Evolutionary conservation across 1,140 invertebrate genomes (phyloP).

Genomic region (Hermetia illucens): DNA sequence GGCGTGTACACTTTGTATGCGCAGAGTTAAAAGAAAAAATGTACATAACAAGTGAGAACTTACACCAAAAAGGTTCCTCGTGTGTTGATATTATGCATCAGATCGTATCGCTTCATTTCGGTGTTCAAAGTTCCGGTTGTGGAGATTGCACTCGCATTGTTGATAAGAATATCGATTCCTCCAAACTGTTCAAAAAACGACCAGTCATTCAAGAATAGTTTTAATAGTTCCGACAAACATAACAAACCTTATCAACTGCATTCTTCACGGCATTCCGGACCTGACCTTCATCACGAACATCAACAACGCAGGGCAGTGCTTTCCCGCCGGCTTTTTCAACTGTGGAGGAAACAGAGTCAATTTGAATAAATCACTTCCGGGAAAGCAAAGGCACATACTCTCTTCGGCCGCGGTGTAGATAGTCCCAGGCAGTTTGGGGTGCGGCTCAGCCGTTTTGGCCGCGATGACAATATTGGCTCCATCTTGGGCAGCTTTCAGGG

Average conservation of each 20-base stretch:
- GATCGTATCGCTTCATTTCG: constrained; percentile 90
- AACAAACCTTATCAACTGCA: constrained; percentile 54
- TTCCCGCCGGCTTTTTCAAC: constrained; percentile 85
- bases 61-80: constrained; percentile 86
- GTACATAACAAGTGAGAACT: too few species aligned
- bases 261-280: constrained; percentile 72
- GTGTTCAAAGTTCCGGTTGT: constrained; percentile 75
- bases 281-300: constrained; percentile 78
- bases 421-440: constrained; percentile 96
- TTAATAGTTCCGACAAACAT: neutral
- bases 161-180: constrained; percentile 88
- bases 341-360: constrained; percentile 34
- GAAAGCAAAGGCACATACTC: constrained; percentile 42
- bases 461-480: constrained; percentile 91
- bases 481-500: constrained; percentile 84
- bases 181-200: constrained; percentile 52
- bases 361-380: neutral
- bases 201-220: neutral
- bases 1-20: too few species aligned
- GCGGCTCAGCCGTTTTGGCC: constrained; percentile 89
- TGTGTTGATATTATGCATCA: constrained; percentile 87
- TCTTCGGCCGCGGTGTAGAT: constrained; percentile 95
- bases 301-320: constrained; percentile 83
- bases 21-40: too few species aligned
- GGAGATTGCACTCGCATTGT: constrained; percentile 95